These are phyloP conservation scores for Andricus quercusramuli DNA, from an alignment of 2,888 invertebrate genomes.

Conservation along the genomic window DNA sequence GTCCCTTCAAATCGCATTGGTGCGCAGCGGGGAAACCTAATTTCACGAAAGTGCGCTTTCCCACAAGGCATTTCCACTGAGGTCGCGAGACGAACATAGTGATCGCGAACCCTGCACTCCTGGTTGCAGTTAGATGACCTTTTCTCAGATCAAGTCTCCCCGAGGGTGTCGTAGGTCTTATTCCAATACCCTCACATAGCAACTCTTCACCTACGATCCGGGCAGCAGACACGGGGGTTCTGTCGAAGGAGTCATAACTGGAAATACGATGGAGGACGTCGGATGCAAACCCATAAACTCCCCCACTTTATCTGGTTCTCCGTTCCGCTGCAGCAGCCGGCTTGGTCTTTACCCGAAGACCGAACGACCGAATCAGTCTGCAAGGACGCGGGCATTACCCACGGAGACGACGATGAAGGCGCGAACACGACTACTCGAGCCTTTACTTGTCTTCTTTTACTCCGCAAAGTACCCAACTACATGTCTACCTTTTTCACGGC, in stretches of 20 bases:
- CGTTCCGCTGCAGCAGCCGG: conserved; percentile 53
- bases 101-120: background rate
- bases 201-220: conserved; percentile 53
- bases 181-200: conserved; percentile 48
- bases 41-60: conserved; percentile 71
- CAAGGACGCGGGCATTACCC: conserved; percentile 6
- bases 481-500: conserved; percentile 20
- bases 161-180: background rate
- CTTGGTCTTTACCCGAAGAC: conserved; percentile 62
- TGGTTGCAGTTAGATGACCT: background rate
- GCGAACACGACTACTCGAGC: conserved; percentile 43
- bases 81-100: conserved; percentile 45
- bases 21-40: conserved; percentile 65
- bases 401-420: conserved; percentile 47
- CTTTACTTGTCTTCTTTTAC: conserved; percentile 34
- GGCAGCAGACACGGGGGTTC: conserved; percentile 63
- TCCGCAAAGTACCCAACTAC: conserved; percentile 9
- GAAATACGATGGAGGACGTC: conserved; percentile 74
- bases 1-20: conserved; percentile 2
- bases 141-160: conserved; percentile 12
- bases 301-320: conserved; percentile 58
- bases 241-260: conserved; percentile 72
- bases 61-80: conserved; percentile 34
- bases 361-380: conserved; percentile 62
- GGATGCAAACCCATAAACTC: conserved; percentile 76